phyloP scores from a whole-genome alignment of 2,888 invertebrate genomes.

The Tuta absoluta region DNA sequence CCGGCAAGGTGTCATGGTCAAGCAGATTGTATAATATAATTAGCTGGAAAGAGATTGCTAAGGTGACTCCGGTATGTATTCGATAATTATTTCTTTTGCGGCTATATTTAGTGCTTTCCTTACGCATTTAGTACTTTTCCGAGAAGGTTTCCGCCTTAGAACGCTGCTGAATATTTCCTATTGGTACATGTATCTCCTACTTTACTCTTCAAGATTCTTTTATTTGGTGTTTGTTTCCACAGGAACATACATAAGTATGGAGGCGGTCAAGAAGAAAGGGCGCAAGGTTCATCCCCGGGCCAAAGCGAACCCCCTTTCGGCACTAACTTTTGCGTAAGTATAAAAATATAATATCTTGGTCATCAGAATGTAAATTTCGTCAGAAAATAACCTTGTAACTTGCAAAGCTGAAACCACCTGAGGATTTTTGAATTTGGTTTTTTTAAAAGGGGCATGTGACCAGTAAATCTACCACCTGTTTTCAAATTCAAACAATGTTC shows the following conservation, averaged over 20 bases:
- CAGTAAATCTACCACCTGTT: too few species aligned
- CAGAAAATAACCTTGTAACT: too few species aligned
- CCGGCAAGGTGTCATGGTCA: conserved; percentile 10
- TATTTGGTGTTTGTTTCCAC: conserved; percentile 16
- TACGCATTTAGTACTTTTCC: not conserved
- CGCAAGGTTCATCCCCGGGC: conserved; percentile 84
- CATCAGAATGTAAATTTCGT: too few species aligned
- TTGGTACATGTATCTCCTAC: not conserved
- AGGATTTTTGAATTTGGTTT: too few species aligned
- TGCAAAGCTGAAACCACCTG: too few species aligned
- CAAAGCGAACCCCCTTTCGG: conserved; percentile 84
- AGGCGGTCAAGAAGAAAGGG: conserved; percentile 77
- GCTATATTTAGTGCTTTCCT: not conserved
- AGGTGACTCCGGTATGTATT: not conserved
- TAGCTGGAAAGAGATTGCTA: not conserved
- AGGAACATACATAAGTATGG: conserved; percentile 60
- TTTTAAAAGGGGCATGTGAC: too few species aligned
- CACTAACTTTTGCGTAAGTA: conserved; percentile 85
- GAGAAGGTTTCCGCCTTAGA: conserved; percentile 1
- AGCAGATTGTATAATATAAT: conserved; percentile 3
- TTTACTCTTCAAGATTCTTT: not conserved
- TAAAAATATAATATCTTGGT: too few species aligned
- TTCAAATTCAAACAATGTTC: too few species aligned
- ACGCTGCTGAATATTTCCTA: not conserved
- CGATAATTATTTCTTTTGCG: not conserved